phyloP scores from a whole-genome alignment of 2,113 vertebrate species.

The Polypterus senegalus region DNA sequence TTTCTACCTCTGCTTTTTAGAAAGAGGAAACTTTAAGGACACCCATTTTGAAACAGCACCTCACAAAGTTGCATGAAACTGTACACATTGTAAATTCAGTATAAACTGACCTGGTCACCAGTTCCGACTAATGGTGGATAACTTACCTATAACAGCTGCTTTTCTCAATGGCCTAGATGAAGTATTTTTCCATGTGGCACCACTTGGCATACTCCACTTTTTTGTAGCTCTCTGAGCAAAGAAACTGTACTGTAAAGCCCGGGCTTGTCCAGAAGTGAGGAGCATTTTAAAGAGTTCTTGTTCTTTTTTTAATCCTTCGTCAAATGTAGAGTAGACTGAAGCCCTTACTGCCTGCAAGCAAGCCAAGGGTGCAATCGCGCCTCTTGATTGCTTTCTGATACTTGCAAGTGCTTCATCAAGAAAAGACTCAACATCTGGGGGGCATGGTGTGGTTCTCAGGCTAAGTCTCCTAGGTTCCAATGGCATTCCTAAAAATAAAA shows the following conservation, averaged over 20 bases:
- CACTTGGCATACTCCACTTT: constrained; percentile 58
- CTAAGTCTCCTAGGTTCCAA: constrained; percentile 52
- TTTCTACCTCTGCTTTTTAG: too few relatives aligned
- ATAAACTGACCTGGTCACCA: too few relatives aligned
- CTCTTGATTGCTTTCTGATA: constrained; percentile 44
- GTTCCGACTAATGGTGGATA: too few relatives aligned
- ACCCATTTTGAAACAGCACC: too few relatives aligned
- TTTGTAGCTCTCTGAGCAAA: constrained; percentile 56
- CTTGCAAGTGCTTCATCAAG: constrained; percentile 39
- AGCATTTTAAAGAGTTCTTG: constrained; percentile 54
- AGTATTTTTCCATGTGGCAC: constrained; percentile 63
- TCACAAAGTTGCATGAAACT: too few relatives aligned
- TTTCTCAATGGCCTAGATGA: constrained; percentile 43
- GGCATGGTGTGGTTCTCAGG: constrained; percentile 27
- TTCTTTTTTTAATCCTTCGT: constrained; percentile 53
- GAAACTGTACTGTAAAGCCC: constrained; percentile 71
- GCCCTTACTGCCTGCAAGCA: constrained; percentile 65
- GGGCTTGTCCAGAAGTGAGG: constrained; percentile 59
- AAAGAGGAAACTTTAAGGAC: too few relatives aligned
- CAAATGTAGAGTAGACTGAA: constrained; percentile 50
- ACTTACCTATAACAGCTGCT: constrained; percentile 73
- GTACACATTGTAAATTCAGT: too few relatives aligned
- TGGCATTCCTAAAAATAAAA: constrained; percentile 41
- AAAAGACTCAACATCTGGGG: constrained; percentile 45
- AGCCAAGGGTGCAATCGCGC: constrained; percentile 60